These are phyloP conservation scores for Ceratina japonica DNA, from an alignment of 1,140 invertebrate species.

Conservation along the genomic window DNA sequence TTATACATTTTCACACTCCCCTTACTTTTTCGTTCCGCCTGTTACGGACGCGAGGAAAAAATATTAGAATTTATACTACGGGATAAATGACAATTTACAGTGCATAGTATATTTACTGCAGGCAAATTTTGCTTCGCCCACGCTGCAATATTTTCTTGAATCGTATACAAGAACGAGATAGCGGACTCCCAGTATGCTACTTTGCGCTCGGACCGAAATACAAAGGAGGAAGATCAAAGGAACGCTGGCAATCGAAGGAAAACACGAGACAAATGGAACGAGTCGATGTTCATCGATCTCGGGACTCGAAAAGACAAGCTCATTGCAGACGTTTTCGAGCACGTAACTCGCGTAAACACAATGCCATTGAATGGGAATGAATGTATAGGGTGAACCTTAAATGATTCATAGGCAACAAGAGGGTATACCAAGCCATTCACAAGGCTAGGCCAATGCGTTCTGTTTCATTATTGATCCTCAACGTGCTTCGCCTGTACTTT, in stretches of 20 bases:
- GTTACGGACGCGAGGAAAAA: too few relatives aligned
- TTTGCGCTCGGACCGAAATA: not conserved
- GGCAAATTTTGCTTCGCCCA: not conserved
- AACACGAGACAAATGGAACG: not conserved
- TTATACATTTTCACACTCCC: too few relatives aligned
- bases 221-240: not conserved
- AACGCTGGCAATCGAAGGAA: not conserved
- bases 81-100: too few relatives aligned
- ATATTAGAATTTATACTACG: too few relatives aligned
- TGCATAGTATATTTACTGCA: too few relatives aligned
- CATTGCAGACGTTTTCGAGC: conserved; percentile 28
- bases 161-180: not conserved
- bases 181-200: not conserved
- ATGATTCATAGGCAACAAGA: conserved; percentile 59
- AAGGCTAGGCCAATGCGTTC: conserved; percentile 39
- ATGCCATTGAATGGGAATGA: conserved; percentile 36
- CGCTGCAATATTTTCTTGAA: too few relatives aligned
- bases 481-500: conserved; percentile 15
- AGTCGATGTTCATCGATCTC: conserved; percentile 20
- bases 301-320: conserved; percentile 5
- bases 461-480: conserved; percentile 51
- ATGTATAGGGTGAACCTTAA: conserved; percentile 57
- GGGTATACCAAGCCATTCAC: conserved; percentile 59
- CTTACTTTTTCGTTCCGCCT: too few relatives aligned
- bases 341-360: conserved; percentile 39